Conservation (phyloP, 1,140 invertebrate genomes). For the Bombus superbus region DNA sequence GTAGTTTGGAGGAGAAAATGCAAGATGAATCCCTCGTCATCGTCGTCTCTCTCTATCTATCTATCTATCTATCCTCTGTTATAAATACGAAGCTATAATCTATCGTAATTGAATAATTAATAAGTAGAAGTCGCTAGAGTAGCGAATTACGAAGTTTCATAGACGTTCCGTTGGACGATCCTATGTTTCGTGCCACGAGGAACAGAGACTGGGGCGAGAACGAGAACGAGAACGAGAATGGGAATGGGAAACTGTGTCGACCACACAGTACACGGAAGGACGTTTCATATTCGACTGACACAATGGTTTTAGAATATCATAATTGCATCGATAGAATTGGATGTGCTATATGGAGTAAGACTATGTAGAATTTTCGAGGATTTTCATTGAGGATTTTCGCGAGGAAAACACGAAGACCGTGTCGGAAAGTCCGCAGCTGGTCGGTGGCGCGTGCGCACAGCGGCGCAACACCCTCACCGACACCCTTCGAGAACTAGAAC, state of each 20-base stretch:
- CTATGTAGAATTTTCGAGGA: not conserved
- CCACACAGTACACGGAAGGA: no score
- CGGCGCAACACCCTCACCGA: constrained; percentile 18
- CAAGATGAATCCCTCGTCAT: not conserved
- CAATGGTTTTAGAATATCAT: no score
- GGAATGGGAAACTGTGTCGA: not conserved
- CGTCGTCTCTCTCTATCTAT: no score
- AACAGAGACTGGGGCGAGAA: not conserved
- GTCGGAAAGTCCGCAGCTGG: constrained; percentile 41
- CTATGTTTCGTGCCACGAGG: not conserved
- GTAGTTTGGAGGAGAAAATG: not conserved
- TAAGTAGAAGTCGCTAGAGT: no score
- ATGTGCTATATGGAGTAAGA: no score
- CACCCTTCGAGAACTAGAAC: constrained; percentile 32
- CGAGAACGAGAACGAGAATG: not conserved
- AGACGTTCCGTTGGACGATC: not conserved
- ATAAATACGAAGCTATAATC: no score
- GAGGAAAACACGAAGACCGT: not conserved
- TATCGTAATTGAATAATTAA: no score
- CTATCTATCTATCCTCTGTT: no score
- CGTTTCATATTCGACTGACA: no score
- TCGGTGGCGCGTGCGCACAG: constrained; percentile 7
- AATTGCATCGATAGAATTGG: no score
- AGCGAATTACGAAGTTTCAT: not conserved
- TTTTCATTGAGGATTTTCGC: not conserved